These are phyloP conservation scores for Yponomeuta malinellus DNA, from an alignment of 2,888 invertebrate species.

Conservation along the genomic window DNA sequence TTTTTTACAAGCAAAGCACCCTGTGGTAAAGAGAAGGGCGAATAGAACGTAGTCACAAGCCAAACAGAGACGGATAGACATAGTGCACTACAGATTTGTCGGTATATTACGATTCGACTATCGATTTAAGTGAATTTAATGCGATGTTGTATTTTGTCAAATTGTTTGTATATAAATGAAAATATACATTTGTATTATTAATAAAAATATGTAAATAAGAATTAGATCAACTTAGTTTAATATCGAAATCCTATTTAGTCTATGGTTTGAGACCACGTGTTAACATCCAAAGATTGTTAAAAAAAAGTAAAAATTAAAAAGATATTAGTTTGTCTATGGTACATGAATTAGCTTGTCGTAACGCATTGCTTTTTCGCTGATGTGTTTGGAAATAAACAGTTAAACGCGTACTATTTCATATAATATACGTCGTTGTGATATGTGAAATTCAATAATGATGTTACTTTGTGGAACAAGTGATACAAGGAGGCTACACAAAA, in stretches of 20 bases:
- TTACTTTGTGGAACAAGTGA: slow-evolving; percentile 43
- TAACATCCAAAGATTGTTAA: slow-evolving; percentile 23
- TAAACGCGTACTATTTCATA: slow-evolving; percentile 41
- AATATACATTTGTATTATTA: neutral
- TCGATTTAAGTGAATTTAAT: neutral
- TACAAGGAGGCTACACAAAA: slow-evolving; percentile 36
- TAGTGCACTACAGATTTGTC: neutral
- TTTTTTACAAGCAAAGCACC: neutral
- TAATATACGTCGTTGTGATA: slow-evolving; percentile 39
- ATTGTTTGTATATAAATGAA: neutral
- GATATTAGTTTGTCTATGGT: slow-evolving; percentile 53
- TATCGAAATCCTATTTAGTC: slow-evolving; percentile 25
- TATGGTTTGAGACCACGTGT: slow-evolving; percentile 51
- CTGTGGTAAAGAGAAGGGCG: neutral
- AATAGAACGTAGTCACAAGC: neutral
- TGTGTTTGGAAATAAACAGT: slow-evolving; percentile 73
- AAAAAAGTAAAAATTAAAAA: slow-evolving; percentile 42
- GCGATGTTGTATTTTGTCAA: neutral
- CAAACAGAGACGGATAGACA: neutral
- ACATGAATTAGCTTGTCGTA: slow-evolving; percentile 69
- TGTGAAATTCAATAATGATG: slow-evolving; percentile 49
- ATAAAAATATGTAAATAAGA: neutral
- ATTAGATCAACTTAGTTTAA: neutral
- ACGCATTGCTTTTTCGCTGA: slow-evolving; percentile 59
- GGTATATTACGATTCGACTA: neutral